A percentile compares a stretch with the other conserved stretches of the same genome.
Conservation (phyloP, 1,140 invertebrate genomes). For the Pogonomyrmex californicus region DNA sequence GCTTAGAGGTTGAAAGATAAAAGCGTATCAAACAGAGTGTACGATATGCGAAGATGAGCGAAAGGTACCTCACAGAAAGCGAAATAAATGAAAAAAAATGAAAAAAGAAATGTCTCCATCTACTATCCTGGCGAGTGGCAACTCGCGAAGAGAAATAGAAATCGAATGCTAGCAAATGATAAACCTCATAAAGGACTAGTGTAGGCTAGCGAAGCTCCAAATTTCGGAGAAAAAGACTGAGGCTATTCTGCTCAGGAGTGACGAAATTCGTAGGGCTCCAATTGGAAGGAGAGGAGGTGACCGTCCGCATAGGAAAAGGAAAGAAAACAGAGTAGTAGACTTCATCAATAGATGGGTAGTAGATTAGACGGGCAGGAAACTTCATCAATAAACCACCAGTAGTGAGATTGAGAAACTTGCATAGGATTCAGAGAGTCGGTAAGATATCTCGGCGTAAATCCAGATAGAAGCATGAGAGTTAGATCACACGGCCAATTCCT, state of each 20-base stretch:
- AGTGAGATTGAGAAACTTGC: neutral
- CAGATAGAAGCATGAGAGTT: neutral
- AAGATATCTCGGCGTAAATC: slow-evolving; percentile 8
- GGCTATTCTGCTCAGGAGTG: slow-evolving; percentile 28
- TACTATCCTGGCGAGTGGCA: neutral
- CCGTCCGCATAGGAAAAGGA: neutral
- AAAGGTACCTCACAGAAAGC: too few species aligned
- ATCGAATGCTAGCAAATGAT: neutral
- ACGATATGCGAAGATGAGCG: too few species aligned
- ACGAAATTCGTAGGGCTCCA: neutral
- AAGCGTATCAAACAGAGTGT: too few species aligned
- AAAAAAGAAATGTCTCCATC: too few species aligned
- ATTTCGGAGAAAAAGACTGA: slow-evolving; percentile 68
- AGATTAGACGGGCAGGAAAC: too few species aligned
- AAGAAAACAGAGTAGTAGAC: neutral
- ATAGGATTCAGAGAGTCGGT: neutral
- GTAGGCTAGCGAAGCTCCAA: slow-evolving; percentile 53
- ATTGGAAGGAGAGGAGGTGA: neutral
- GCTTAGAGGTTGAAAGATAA: too few species aligned
- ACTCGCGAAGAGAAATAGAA: slow-evolving; percentile 26
- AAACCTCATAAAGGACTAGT: slow-evolving; percentile 1
- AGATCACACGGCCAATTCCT: neutral
- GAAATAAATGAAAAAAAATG: too few species aligned
- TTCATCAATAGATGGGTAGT: accelerated
- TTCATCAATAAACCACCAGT: neutral